Evolutionary conservation across 2,797 vertebrate species (phyloP).

Genomic region (Pempheris klunzingeri): DNA sequence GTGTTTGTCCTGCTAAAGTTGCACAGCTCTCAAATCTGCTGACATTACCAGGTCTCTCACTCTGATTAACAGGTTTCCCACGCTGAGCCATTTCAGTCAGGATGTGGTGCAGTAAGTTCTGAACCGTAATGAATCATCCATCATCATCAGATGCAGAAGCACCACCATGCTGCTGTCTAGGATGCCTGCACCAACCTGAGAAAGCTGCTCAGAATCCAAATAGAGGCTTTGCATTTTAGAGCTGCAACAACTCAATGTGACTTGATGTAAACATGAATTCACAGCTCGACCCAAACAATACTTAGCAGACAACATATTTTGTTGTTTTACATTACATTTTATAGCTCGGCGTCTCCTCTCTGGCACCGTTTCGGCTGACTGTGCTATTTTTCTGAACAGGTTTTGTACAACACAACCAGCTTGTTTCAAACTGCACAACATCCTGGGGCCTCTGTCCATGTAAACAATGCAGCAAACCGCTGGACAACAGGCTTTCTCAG

Average conservation of each 20-base stretch:
- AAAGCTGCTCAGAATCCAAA: not conserved
- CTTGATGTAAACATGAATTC: slow-evolving; percentile 14
- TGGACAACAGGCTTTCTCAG: slow-evolving; percentile 45
- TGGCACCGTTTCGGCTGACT: slow-evolving; percentile 18
- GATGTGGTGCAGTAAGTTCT: slow-evolving; percentile 28
- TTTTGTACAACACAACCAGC: slow-evolving; percentile 31
- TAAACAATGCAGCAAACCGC: slow-evolving; percentile 62
- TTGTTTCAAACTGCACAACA: slow-evolving; percentile 50
- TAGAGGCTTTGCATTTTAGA: slow-evolving; percentile 12
- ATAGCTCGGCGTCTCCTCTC: not conserved
- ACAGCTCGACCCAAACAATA: slow-evolving; percentile 15
- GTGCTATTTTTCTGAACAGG: slow-evolving; percentile 23
- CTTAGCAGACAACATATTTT: not conserved
- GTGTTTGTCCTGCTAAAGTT: not conserved
- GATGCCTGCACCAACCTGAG: not conserved
- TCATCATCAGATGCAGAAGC: slow-evolving; percentile 12
- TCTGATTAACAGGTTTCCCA: slow-evolving; percentile 27
- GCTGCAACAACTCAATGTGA: not conserved
- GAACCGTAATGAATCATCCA: slow-evolving; percentile 12
- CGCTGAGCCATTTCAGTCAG: slow-evolving; percentile 33
- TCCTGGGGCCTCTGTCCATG: slow-evolving; percentile 45
- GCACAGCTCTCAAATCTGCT: slow-evolving; percentile 12
- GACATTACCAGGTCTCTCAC: not conserved
- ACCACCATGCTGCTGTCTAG: not conserved
- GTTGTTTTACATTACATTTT: slow-evolving; percentile 2